These are phyloP conservation scores for Sebastes jordani DNA, from an alignment of 2,797 vertebrate species.

Conservation along the genomic window DNA sequence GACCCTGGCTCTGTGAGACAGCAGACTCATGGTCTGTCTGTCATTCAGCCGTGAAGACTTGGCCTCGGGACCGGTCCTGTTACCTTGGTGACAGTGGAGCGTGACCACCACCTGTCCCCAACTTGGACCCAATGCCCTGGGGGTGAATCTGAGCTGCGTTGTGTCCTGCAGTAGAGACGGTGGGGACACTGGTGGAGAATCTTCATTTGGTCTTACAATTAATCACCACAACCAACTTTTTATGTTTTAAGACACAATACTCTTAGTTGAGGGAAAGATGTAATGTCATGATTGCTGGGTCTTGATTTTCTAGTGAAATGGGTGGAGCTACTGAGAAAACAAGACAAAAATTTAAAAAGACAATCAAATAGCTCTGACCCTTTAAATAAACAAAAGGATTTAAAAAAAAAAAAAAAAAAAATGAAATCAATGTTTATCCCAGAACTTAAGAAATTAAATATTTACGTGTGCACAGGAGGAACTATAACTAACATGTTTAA, in stretches of 20 bases:
- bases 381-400: background rate
- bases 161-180: slow-evolving; percentile 9
- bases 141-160: slow-evolving; percentile 13
- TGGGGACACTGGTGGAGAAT: background rate
- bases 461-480: background rate
- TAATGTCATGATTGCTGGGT: background rate
- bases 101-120: slow-evolving; percentile 26
- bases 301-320: background rate
- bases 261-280: background rate
- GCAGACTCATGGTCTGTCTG: slow-evolving; percentile 27
- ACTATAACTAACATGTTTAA: background rate
- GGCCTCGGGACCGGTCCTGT: slow-evolving; percentile 53
- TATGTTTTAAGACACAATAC: background rate
- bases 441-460: background rate
- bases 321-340: too few relatives aligned
- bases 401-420: too few relatives aligned
- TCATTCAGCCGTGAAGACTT: slow-evolving; percentile 55
- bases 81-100: slow-evolving; percentile 63
- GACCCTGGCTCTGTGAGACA: slow-evolving; percentile 37
- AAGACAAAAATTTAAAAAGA: too few relatives aligned
- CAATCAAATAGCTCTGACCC: background rate
- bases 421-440: background rate
- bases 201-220: background rate
- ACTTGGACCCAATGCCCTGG: slow-evolving; percentile 22
- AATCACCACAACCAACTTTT: background rate